Evolutionary conservation across 2,797 vertebrate species (phyloP).

Genomic region (Melanotaenia nigrans): DNA sequence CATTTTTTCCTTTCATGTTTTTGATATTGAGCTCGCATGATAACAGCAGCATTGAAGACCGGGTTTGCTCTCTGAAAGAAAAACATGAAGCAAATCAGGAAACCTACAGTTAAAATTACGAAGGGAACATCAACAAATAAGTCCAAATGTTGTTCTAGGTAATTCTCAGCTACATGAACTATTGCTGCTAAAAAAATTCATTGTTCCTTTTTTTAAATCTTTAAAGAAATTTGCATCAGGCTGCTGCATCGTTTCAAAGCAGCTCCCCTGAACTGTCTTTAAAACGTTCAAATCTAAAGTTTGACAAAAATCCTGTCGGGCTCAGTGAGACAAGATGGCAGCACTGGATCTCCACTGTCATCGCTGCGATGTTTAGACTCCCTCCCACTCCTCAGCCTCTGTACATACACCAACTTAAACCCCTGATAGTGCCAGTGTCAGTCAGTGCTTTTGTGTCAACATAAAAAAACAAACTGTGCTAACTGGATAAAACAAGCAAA

Average conservation of each 20-base stretch:
- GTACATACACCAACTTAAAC: constrained; percentile 55
- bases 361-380: constrained; percentile 34
- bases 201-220: constrained; percentile 31
- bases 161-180: constrained; percentile 53
- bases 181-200: constrained; percentile 70
- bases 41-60: constrained; percentile 78
- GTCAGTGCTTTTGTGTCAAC: constrained; percentile 57
- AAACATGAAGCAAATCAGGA: constrained; percentile 14
- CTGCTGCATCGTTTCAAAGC: constrained; percentile 40
- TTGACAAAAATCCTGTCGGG: constrained; percentile 4
- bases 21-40: constrained; percentile 71
- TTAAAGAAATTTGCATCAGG: constrained; percentile 38
- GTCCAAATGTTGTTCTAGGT: constrained; percentile 45
- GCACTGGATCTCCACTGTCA: constrained; percentile 38
- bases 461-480: constrained; percentile 23
- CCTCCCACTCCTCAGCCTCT: constrained; percentile 43
- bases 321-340: constrained; percentile 42
- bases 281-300: constrained; percentile 39
- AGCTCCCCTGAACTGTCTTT: constrained; percentile 14
- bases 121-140: constrained; percentile 58
- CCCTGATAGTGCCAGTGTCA: constrained; percentile 44
- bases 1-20: constrained; percentile 40
- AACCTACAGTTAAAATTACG: constrained; percentile 37
- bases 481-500: constrained; percentile 47
- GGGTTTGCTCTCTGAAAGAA: constrained; percentile 63